Conservation (phyloP, 2,888 invertebrate species). For the Synanthedon andrenaeformis region DNA sequence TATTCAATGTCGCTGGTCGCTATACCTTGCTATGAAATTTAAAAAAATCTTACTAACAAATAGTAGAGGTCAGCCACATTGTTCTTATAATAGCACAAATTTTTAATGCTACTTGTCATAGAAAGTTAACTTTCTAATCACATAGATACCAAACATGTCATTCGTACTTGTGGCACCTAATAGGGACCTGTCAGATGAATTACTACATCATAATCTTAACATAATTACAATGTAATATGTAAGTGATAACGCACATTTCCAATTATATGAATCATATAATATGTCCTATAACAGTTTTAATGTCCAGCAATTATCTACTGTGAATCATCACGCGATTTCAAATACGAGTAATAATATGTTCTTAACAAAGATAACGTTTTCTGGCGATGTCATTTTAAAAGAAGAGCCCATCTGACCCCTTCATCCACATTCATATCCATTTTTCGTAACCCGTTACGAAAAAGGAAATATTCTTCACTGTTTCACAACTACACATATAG, state of each 20-base stretch:
- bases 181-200: constrained; percentile 1
- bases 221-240: neutral
- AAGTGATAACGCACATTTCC: neutral
- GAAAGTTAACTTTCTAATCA: neutral
- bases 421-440: too few relatives aligned
- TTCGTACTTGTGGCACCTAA: neutral
- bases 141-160: neutral
- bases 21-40: too few relatives aligned
- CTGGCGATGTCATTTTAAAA: too few relatives aligned
- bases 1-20: too few relatives aligned
- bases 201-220: constrained; percentile 1
- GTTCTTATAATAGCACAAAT: neutral
- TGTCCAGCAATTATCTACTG: neutral
- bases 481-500: too few relatives aligned
- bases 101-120: neutral
- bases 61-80: too few relatives aligned
- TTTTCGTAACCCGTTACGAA: too few relatives aligned
- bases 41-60: too few relatives aligned
- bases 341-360: neutral
- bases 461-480: too few relatives aligned
- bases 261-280: neutral
- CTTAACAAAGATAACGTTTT: neutral
- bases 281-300: neutral
- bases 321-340: neutral
- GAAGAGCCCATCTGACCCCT: too few relatives aligned